These are phyloP conservation scores for human (Homo sapiens) DNA, from an alignment of 2,113 vertebrate species.

Conservation along the genomic window GRCh38 chr16:23724001-23724500, in stretches of 20 bases:
- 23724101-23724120: background rate
- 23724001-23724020: background rate
- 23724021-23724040: background rate
- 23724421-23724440: background rate
- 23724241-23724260: constrained; percentile 16
- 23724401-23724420: constrained; percentile 6
- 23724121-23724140: background rate
- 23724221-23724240: constrained; percentile 17
- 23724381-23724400: constrained; percentile 47
- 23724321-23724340: constrained; percentile 47
- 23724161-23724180: background rate
- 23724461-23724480: background rate
- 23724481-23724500: background rate
- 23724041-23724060: background rate
- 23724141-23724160: constrained; percentile 18
- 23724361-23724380: constrained; percentile 21
- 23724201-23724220: background rate
- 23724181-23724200: constrained; percentile 4
- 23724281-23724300: constrained; percentile 25
- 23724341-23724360: constrained; percentile 4
- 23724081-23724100: background rate
- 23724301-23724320: constrained; percentile 18
- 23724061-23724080: background rate
- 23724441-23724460: background rate
- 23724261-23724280: constrained; percentile 2